phyloP scores from a whole-genome alignment of 2,797 vertebrate species.

The Sebastiscus albofasciatus region DNA sequence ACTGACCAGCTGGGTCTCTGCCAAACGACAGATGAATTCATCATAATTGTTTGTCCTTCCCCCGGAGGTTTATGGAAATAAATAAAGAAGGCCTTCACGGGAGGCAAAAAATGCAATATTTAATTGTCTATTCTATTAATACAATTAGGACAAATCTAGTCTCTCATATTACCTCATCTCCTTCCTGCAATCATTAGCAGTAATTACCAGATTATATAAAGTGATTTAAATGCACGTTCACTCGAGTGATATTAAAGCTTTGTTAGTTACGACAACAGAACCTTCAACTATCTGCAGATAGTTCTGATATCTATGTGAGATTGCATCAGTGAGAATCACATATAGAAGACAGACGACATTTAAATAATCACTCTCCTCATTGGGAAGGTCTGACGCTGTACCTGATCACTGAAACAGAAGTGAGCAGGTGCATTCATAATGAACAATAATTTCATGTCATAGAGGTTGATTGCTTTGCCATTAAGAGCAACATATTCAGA shows the following conservation, averaged over 20 bases:
- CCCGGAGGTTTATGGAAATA: background rate
- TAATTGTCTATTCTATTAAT: background rate
- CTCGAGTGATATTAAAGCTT: background rate
- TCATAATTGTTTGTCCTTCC: too few relatives aligned
- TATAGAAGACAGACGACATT: background rate
- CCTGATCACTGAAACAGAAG: background rate
- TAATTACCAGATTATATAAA: background rate
- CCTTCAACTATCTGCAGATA: background rate
- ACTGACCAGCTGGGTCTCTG: background rate
- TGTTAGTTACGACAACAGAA: background rate
- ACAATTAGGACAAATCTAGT: background rate
- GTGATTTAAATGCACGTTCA: background rate
- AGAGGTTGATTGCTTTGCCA: conserved; percentile 5
- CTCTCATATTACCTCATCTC: background rate
- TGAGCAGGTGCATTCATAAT: background rate
- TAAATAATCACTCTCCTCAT: background rate
- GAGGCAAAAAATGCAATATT: background rate
- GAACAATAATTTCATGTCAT: background rate
- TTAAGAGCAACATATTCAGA: background rate
- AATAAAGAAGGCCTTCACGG: background rate
- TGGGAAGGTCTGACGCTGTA: background rate
- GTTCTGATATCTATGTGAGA: background rate
- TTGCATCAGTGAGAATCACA: background rate
- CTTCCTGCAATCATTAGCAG: background rate
- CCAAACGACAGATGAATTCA: background rate